Conservation (phyloP, 2,888 invertebrate genomes). For the Eremobia ochroleuca region DNA sequence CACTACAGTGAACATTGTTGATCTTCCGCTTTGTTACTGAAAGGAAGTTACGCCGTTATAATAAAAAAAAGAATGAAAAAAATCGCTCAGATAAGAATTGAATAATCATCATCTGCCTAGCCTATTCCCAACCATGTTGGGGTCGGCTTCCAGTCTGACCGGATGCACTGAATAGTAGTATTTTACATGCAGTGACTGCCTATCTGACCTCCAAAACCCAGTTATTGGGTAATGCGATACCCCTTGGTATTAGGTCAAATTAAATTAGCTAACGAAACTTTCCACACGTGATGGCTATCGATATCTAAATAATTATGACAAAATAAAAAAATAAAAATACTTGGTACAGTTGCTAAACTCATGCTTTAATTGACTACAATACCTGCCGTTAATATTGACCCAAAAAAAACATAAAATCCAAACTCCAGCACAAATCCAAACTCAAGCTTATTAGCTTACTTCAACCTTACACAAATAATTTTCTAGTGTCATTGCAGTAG, state of each 20-base stretch:
- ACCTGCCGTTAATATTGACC: background rate
- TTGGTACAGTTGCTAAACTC: background rate
- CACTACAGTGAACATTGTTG: conserved; percentile 71
- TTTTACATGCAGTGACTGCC: background rate
- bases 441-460: background rate
- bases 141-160: background rate
- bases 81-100: background rate
- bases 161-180: background rate
- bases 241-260: background rate
- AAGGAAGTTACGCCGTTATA: background rate
- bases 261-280: background rate
- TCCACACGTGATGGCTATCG: too few relatives aligned
- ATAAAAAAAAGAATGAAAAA: background rate
- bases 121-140: background rate
- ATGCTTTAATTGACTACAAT: background rate
- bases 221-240: background rate
- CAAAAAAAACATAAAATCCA: background rate
- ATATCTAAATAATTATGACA: background rate
- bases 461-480: background rate
- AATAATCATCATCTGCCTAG: background rate
- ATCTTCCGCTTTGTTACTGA: conserved; percentile 46
- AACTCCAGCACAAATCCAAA: background rate
- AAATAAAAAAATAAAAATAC: too few relatives aligned
- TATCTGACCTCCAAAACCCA: background rate
- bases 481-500: background rate